phyloP scores from a whole-genome alignment of 1,140 invertebrate genomes.

The Portunus trituberculatus region DNA sequence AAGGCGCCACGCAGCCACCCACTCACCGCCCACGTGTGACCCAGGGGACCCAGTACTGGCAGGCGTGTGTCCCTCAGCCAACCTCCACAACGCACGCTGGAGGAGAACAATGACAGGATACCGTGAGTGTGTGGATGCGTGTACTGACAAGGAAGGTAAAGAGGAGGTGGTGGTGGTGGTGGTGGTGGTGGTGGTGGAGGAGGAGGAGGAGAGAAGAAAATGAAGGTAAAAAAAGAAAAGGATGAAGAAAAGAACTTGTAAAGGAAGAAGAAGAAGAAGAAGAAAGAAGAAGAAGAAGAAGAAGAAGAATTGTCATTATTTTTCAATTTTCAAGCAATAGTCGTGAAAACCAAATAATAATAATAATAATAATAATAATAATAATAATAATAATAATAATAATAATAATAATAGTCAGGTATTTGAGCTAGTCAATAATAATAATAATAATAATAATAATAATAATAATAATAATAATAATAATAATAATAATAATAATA shows the following conservation, averaged over 20 bases:
- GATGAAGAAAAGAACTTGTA: background rate
- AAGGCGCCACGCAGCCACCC: background rate
- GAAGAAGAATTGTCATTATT: background rate
- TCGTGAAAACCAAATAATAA: background rate
- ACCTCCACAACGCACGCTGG: too few relatives aligned
- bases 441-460: slow-evolving; percentile 10
- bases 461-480: slow-evolving; percentile 1
- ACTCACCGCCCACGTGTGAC: background rate
- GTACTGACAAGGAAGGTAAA: too few relatives aligned
- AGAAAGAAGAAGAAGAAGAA: background rate
- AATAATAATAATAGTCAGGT: background rate
- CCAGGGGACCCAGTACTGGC: too few relatives aligned
- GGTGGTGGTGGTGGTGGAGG: too few relatives aligned
- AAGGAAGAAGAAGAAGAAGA: background rate
- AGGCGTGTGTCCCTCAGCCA: too few relatives aligned
- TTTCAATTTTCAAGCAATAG: background rate
- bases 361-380: slow-evolving; percentile 6
- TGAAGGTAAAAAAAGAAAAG: background rate
- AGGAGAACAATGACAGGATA: too few relatives aligned
- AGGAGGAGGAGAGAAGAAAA: background rate
- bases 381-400: slow-evolving; percentile 17
- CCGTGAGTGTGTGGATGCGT: too few relatives aligned
- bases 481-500: slow-evolving; percentile 15
- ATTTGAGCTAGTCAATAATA: background rate
- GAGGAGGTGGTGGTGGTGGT: too few relatives aligned